Conservation (phyloP, 1,140 invertebrate species). For the Euura lappo region DNA sequence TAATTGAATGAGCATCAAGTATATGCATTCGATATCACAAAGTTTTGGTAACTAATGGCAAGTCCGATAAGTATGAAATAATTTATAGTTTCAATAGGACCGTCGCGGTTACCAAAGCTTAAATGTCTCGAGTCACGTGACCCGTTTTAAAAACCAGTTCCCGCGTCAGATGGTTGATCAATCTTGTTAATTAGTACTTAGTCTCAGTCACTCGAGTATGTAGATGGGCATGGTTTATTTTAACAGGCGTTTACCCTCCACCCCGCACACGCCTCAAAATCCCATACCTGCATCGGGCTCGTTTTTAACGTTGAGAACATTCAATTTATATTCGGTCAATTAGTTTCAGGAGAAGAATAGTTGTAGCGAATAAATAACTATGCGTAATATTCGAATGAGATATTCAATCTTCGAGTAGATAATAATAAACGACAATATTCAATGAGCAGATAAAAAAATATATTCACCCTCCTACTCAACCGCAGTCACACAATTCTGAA, state of each 20-base stretch:
- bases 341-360: too few relatives aligned
- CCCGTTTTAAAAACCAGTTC: constrained; percentile 33
- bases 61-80: neutral
- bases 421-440: neutral
- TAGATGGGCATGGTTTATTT: constrained; percentile 1
- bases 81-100: neutral
- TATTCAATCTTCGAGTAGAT: too few relatives aligned
- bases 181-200: constrained; percentile 52
- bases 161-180: constrained; percentile 42
- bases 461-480: neutral
- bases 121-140: constrained; percentile 10
- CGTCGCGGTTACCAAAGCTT: neutral
- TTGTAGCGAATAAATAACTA: too few relatives aligned
- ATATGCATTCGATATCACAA: too few relatives aligned
- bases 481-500: constrained; percentile 50
- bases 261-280: too few relatives aligned
- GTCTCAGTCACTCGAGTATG: constrained; percentile 19
- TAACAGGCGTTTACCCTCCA: neutral
- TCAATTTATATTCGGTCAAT: too few relatives aligned
- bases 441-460: neutral
- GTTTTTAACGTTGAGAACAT: too few relatives aligned
- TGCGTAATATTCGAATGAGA: neutral
- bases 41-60: neutral
- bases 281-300: too few relatives aligned
- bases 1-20: neutral